Percentiles rank a stretch among this genome's conserved stretches.
Conservation (phyloP, 1,140 invertebrate species). For the Agrilus planipennis region DNA sequence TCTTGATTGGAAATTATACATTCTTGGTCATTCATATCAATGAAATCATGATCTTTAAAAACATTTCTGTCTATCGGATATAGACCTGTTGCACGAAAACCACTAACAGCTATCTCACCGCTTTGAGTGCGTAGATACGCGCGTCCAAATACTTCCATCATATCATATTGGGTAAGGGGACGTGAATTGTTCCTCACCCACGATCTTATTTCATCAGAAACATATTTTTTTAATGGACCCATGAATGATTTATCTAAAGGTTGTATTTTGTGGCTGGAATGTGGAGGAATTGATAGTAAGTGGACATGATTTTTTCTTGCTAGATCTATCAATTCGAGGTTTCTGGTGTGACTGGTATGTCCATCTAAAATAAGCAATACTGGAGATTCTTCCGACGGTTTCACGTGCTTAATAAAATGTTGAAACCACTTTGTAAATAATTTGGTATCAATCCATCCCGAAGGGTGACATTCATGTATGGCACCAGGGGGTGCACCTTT, state of each 20-base stretch:
- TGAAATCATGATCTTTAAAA: neutral
- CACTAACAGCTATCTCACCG: neutral
- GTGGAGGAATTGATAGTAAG: constrained; percentile 2
- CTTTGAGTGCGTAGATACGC: constrained; percentile 4
- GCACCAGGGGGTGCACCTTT: constrained; percentile 21
- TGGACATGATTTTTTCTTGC: constrained; percentile 4
- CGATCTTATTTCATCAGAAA: constrained; percentile 15
- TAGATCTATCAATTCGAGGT: constrained; percentile 7
- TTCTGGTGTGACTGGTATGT: constrained; percentile 11
- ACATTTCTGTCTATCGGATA: neutral
- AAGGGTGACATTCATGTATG: constrained; percentile 23
- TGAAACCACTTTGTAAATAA: constrained; percentile 17
- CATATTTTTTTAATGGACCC: constrained; percentile 27
- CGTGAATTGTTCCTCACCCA: constrained; percentile 7
- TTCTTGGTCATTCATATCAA: too few species aligned
- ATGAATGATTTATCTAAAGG: constrained; percentile 30
- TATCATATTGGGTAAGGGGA: constrained; percentile 6
- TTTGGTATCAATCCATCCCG: constrained; percentile 14
- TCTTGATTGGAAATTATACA: constrained; percentile 7
- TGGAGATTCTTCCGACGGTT: constrained; percentile 11
- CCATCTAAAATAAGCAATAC: constrained; percentile 18
- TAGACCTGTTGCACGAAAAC: neutral
- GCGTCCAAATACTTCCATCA: constrained; percentile 10
- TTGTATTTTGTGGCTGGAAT: constrained; percentile 17
- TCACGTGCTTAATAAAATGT: constrained; percentile 14